Percentiles rank a stretch among this genome's conserved stretches.
Evolutionary conservation across 2,888 invertebrate genomes (phyloP).

Genomic region (Tenthredo livida): DNA sequence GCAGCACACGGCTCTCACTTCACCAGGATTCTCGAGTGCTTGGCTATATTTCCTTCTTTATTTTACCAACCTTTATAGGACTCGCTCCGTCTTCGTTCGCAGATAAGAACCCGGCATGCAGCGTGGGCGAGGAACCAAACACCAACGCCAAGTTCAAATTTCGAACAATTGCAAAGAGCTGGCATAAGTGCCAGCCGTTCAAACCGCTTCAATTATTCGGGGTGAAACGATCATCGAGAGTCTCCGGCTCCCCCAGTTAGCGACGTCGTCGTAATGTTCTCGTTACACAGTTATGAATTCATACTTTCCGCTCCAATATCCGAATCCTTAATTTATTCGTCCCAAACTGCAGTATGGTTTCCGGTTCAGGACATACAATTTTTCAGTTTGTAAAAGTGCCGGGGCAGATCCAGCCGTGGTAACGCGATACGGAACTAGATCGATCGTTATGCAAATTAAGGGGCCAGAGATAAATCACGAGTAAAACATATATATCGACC

Average conservation of each 20-base stretch:
- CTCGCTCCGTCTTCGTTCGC: background rate
- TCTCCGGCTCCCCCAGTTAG: background rate
- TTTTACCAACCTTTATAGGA: background rate
- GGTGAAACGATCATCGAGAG: background rate
- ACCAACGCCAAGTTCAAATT: conserved; percentile 66
- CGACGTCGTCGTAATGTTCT: background rate
- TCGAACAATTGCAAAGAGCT: conserved; percentile 67
- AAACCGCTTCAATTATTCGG: conserved; percentile 13
- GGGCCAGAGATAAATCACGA: conserved; percentile 36
- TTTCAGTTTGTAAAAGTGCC: background rate
- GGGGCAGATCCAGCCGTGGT: background rate
- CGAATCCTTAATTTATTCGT: conserved; percentile 4
- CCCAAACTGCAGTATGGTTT: background rate
- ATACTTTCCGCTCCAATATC: background rate
- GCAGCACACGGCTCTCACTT: conserved; percentile 53
- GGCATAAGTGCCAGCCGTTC: conserved; percentile 5
- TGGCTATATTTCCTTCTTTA: conserved; percentile 4
- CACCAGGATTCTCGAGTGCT: conserved; percentile 37
- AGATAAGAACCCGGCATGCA: conserved; percentile 35
- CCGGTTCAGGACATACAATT: conserved; percentile 10
- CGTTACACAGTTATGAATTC: background rate
- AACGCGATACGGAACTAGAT: conserved; percentile 36
- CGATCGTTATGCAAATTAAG: conserved; percentile 46
- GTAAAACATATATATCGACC: conserved; percentile 47
- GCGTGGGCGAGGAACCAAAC: conserved; percentile 71